phyloP scores from a whole-genome alignment of 1,140 invertebrate genomes.

The Ostrea denselamellosa region DNA sequence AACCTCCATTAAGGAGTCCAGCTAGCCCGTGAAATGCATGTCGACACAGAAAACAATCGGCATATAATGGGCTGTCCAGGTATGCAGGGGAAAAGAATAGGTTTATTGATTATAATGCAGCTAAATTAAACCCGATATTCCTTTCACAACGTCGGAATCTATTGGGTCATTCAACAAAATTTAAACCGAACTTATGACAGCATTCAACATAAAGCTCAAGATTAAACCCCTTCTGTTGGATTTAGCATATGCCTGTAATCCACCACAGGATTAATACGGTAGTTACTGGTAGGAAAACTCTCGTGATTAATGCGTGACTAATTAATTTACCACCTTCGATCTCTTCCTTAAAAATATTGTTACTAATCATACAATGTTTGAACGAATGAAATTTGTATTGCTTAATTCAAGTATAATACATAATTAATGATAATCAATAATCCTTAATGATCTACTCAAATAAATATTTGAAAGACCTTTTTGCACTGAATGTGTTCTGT shows the following conservation, averaged over 20 bases:
- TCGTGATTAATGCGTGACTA: constrained; percentile 15
- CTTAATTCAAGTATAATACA: neutral
- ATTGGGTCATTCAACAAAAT: constrained; percentile 25
- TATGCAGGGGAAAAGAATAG: neutral
- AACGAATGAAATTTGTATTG: neutral
- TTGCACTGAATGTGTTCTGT: neutral
- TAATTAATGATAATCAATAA: neutral
- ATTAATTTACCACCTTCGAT: constrained; percentile 22
- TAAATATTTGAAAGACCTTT: neutral
- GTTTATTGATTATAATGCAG: constrained; percentile 13
- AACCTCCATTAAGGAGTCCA: neutral
- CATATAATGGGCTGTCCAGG: neutral
- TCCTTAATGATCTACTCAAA: neutral
- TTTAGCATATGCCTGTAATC: neutral
- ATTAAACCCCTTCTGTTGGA: neutral
- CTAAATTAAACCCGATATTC: neutral
- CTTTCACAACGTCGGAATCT: neutral
- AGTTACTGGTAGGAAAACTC: neutral
- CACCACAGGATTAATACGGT: neutral
- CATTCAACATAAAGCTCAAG: neutral
- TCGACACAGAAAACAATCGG: neutral
- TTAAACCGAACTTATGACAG: constrained; percentile 15
- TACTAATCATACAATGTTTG: constrained; percentile 6
- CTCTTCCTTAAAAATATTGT: neutral
- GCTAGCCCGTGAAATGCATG: neutral